Base-by-base conservation (phyloP, 2,797 vertebrate species). In the Tragopan temminckii region DNA sequence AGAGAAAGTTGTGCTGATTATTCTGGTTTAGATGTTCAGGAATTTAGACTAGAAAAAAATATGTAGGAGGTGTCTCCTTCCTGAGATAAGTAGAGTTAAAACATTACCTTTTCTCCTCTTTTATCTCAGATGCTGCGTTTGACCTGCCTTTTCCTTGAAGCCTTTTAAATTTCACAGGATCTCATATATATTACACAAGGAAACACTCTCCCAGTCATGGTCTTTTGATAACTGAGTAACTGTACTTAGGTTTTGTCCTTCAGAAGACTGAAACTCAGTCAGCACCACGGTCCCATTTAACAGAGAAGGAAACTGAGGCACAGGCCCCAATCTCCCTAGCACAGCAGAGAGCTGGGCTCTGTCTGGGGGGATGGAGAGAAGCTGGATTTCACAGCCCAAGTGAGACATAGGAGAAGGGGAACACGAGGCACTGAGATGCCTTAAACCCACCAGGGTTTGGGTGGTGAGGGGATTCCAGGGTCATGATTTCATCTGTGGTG, bases 81-180 rank as follows among this genome's bases (percentile, higher is more conserved):
- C 74, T 52, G 70, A 55, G 70, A 25, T 72, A 57, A 80, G 15
- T 38, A 40, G 67, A 80, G n/a, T 31, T 64, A 63, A 71, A 90
- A 64, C 13, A 35, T 15, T 10, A 53, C 14, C 42, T 35, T 33
- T 67, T 8, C 1, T 8, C 7, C 15, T 11, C 5, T 29, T 81
- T 88, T 63, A 55, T 55, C 69, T 93, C 55, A 88, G 33, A 42
- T 33, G 24, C 21, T 90, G 58, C 53, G 5, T 7, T 38, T 58
- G n/a, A 72, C 19, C 66, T 81, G 38, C 20, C 29, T 81, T 91
- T 74, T 62, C 43, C 76, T 45, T 27, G 63, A 88, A 75, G 50
- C 31, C 13, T 82, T 85, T 88, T 58, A 75, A 64, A 88, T 70
- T 21, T 59, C 17, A 57, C 23, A 70, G 31, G 27, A 48, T 61